phyloP scores from a whole-genome alignment of 2,113 vertebrate genomes.

The Phoxinus phoxinus region DNA sequence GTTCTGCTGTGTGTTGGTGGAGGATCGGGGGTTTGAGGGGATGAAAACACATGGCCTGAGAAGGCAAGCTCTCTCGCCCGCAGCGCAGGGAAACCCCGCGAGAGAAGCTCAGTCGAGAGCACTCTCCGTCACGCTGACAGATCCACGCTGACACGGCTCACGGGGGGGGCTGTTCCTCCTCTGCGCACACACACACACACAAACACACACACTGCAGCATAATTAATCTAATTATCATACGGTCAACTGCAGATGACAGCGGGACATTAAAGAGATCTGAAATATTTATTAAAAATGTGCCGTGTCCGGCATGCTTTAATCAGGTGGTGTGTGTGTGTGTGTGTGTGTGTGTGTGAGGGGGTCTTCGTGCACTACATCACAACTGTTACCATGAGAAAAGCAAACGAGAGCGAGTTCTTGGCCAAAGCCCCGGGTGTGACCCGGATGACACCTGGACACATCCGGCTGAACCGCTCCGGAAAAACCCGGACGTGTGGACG shows the following conservation, averaged over 20 bases:
- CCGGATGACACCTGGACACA: not conserved
- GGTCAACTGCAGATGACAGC: conserved; percentile 80
- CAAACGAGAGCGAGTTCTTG: not conserved
- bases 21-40: not conserved
- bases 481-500: not conserved
- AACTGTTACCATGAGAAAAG: not conserved
- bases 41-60: not conserved
- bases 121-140: conserved; percentile 80
- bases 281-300: conserved; percentile 72
- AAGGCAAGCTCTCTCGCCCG: conserved; percentile 27
- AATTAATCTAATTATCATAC: conserved; percentile 84
- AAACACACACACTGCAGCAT: conserved; percentile 70
- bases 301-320: conserved; percentile 55
- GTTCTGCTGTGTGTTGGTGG: conserved; percentile 9
- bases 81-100: conserved; percentile 73
- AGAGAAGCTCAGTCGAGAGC: conserved; percentile 70
- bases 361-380: not conserved
- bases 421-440: not conserved
- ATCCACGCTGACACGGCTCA: conserved; percentile 76
- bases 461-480: not conserved
- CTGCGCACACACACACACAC: too few species aligned
- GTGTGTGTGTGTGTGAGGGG: not conserved
- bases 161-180: too few species aligned
- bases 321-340: conserved; percentile 9
- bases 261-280: conserved; percentile 70